These are phyloP conservation scores for Eupithecia vulgata DNA, from an alignment of 2,888 invertebrate species.

Conservation along the genomic window DNA sequence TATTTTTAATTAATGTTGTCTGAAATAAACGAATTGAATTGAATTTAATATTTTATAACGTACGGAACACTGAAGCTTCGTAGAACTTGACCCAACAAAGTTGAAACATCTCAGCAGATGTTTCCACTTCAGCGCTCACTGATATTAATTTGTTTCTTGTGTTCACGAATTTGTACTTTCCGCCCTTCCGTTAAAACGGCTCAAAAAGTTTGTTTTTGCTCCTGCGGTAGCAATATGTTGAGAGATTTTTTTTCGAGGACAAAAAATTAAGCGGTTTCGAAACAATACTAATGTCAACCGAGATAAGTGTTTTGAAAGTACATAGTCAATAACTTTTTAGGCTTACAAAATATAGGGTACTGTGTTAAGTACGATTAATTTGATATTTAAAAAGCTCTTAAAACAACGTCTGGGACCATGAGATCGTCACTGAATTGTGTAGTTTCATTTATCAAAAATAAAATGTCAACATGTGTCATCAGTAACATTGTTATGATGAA, in stretches of 20 bases:
- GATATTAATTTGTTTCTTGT: slow-evolving; percentile 78
- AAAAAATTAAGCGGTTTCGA: not conserved
- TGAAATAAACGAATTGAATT: too few relatives aligned
- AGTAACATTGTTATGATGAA: too few relatives aligned
- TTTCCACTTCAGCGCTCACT: slow-evolving; percentile 66
- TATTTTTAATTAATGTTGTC: too few relatives aligned
- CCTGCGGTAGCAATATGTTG: slow-evolving; percentile 43
- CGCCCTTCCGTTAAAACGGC: slow-evolving; percentile 60
- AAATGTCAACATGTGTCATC: too few relatives aligned
- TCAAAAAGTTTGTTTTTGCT: slow-evolving; percentile 50
- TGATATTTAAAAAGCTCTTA: too few relatives aligned
- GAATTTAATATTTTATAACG: not conserved
- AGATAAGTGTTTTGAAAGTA: too few relatives aligned
- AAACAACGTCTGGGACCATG: too few relatives aligned
- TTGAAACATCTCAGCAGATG: slow-evolving; percentile 58
- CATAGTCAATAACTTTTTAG: too few relatives aligned
- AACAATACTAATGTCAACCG: not conserved
- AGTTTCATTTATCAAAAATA: too few relatives aligned
- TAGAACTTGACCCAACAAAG: slow-evolving; percentile 39
- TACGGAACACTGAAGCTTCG: slow-evolving; percentile 31
- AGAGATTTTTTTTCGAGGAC: slow-evolving; percentile 35
- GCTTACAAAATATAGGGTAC: too few relatives aligned
- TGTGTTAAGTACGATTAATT: too few relatives aligned
- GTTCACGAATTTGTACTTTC: slow-evolving; percentile 78
- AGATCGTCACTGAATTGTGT: too few relatives aligned